Evolutionary conservation across 2,888 invertebrate species (phyloP).

Genomic region (Cryptosula pallasiana): DNA sequence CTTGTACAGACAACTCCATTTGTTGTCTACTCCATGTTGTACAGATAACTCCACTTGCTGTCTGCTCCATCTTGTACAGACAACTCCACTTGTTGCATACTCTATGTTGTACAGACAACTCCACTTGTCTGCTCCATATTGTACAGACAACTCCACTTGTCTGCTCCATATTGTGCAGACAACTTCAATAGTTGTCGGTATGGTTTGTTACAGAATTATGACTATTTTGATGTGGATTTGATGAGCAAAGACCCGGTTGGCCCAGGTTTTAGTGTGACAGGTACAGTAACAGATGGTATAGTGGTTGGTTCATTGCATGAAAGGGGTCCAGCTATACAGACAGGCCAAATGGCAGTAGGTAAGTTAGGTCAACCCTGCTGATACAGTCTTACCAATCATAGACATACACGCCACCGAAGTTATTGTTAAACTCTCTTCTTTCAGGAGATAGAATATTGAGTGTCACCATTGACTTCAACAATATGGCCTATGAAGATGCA

Average conservation of each 20-base stretch:
- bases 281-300: slow-evolving; percentile 86
- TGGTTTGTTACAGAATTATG: slow-evolving; percentile 56
- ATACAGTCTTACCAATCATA: neutral
- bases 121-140: too few relatives aligned
- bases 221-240: slow-evolving; percentile 65
- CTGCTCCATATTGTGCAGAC: too few relatives aligned
- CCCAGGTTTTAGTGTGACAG: slow-evolving; percentile 77
- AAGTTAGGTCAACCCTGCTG: slow-evolving; percentile 4
- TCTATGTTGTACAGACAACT: too few relatives aligned
- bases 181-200: neutral
- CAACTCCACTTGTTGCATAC: too few relatives aligned
- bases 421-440: slow-evolving; percentile 31
- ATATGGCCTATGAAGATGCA: slow-evolving; percentile 85
- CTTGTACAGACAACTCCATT: too few relatives aligned
- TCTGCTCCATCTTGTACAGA: too few relatives aligned
- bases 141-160: too few relatives aligned
- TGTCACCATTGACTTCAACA: slow-evolving; percentile 78
- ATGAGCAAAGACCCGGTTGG: slow-evolving; percentile 83
- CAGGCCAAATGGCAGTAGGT: slow-evolving; percentile 75
- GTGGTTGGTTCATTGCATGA: slow-evolving; percentile 79
- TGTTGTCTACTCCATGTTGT: too few relatives aligned
- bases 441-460: slow-evolving; percentile 81
- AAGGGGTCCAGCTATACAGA: slow-evolving; percentile 81
- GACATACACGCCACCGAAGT: too few relatives aligned
- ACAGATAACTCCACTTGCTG: too few relatives aligned